A percentile compares a stretch with the other conserved stretches of the same genome.
Evolutionary conservation across 1,140 invertebrate genomes (phyloP).

Genomic region (Diorhabda sublineata): DNA sequence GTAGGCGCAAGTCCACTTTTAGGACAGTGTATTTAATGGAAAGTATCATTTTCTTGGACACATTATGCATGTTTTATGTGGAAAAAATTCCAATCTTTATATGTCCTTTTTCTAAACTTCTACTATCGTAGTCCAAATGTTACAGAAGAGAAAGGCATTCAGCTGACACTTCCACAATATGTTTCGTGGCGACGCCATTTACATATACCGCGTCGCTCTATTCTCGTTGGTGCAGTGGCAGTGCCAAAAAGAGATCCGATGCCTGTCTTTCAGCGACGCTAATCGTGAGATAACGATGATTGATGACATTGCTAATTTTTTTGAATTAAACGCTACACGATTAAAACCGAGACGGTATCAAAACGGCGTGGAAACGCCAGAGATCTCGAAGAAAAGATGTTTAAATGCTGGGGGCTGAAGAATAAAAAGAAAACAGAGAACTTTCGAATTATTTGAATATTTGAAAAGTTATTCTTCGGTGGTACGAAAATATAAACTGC

Average conservation of each 20-base stretch:
- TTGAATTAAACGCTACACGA: background rate
- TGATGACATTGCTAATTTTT: constrained; percentile 2
- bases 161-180: constrained; percentile 2
- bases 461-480: too few relatives aligned
- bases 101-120: too few relatives aligned
- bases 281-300: constrained; percentile 2
- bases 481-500: too few relatives aligned
- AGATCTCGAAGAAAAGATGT: too few relatives aligned
- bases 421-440: too few relatives aligned
- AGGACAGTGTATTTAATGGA: too few relatives aligned
- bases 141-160: background rate
- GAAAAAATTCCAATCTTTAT: too few relatives aligned
- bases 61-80: too few relatives aligned
- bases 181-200: background rate
- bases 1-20: too few relatives aligned
- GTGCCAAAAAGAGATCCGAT: background rate
- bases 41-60: too few relatives aligned
- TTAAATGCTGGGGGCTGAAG: too few relatives aligned
- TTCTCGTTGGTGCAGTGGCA: background rate
- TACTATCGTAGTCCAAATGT: background rate
- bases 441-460: too few relatives aligned
- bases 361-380: background rate
- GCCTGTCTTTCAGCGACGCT: constrained; percentile 1
- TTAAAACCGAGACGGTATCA: background rate
- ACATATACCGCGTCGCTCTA: background rate